A percentile compares a stretch with the other conserved stretches of the same genome.
These are phyloP conservation scores for Microcebus ravelobensis DNA, from an alignment of 2,113 vertebrate genomes.

Conservation along the genomic window DNA sequence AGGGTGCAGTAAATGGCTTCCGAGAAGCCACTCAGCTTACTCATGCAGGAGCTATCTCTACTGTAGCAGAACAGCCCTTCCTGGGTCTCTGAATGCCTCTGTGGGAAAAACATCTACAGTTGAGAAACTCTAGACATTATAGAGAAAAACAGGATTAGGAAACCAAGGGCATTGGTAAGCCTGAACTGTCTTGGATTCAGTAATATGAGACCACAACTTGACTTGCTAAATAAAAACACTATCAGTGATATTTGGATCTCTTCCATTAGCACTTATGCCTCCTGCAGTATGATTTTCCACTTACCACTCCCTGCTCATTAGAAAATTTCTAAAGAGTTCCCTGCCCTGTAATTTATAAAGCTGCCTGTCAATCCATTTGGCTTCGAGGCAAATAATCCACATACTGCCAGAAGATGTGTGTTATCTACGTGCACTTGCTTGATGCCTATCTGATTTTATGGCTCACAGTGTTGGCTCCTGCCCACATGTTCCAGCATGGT, in stretches of 20 bases:
- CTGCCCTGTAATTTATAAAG: slow-evolving; percentile 20
- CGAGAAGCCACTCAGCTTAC: not conserved
- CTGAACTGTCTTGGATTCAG: not conserved
- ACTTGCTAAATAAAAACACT: slow-evolving; percentile 15
- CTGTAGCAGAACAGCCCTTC: not conserved
- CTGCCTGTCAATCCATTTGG: not conserved
- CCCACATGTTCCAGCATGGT: not conserved
- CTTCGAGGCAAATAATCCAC: not conserved
- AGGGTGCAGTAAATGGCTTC: not conserved
- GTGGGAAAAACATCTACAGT: not conserved
- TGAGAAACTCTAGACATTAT: not conserved
- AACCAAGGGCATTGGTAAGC: not conserved
- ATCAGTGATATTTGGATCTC: not conserved
- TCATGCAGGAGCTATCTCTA: not conserved
- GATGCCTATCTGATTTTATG: not conserved
- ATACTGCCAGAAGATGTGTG: not conserved
- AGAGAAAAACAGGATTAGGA: not conserved
- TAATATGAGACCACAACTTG: slow-evolving; percentile 3
- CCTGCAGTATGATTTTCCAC: not conserved
- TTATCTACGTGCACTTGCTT: not conserved
- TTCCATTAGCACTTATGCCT: not conserved
- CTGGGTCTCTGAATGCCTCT: not conserved
- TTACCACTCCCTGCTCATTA: not conserved
- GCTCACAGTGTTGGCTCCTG: not conserved
- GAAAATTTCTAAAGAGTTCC: slow-evolving; percentile 24